Base-by-base conservation (phyloP, 2,888 invertebrate species). In the Melanargia galathea region DNA sequence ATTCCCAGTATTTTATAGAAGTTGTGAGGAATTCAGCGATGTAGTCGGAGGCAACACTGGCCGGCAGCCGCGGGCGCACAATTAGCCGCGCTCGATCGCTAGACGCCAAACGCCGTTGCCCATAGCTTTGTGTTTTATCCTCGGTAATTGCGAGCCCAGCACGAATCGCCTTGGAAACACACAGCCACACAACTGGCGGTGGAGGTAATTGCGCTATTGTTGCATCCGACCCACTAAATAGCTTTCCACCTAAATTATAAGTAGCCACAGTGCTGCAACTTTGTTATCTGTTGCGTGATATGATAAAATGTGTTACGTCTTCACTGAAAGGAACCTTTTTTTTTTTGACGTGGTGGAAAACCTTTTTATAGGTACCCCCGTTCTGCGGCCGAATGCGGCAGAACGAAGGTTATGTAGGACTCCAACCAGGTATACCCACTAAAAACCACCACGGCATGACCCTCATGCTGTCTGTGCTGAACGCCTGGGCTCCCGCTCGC, bases 121-220 rank as follows among this genome's bases (percentile, higher is more conserved):
- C 78, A 80, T 83, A 81, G 82, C 86, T 83, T 84, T 85, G 85
- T 86, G 81, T 84, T 84, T 80, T 83, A 87, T 86, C 83, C 86
- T 73, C 81, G 73, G 86, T 89, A 91, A 90, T 90, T 90, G 87
- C 82, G 75, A 74, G 74, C 75, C 77, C 78, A 75, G 73, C 77
- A 80, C 78, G 75, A 74, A 79, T 79, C 78, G 77, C 82, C 82
- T 76, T 75, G 77, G 68, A 76, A 75, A 68, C 46, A 11, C 8
- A 49, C 79, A 80, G 81, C 83, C 81, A 82, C 82, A 62, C 76
- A 80, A 78, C 81, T 35, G 48, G 80, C 82, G 82, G 84, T 86
- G 85, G 83, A 84, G 81, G 84, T 88, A 88, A 90, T 90, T 89
- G 87, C 86, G 71, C 84, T 80, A 86, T 90, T 89, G 86, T 88